Evolutionary conservation across 2,888 invertebrate genomes (phyloP), one percentile per base, ranked within the genome.

Genomic region (Yponomeuta evonymella): DNA sequence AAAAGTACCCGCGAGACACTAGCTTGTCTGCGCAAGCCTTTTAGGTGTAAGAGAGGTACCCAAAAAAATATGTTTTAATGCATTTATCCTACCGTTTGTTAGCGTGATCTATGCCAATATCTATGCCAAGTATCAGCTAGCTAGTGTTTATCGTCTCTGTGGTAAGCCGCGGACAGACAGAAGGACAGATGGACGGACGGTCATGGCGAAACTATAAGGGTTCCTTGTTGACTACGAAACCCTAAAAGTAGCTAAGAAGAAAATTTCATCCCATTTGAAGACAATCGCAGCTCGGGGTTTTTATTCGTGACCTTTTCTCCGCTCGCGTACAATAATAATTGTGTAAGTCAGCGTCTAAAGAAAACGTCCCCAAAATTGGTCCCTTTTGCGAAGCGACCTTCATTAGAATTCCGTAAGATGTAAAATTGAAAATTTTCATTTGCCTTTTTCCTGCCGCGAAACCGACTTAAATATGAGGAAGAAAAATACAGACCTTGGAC

Each of bases 371-470:
- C 65, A 33, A 64, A 65, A 65, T 65, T 65, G 33, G 23, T 65
- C 23, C 51, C 68, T 51, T 12, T 68, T 30, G 48, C 5, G 51
- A 48, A 12, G 51, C 30, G 68, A 36, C 65, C 70, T 65, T 65
- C 70, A 64, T 70, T 70, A 70, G 65, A 29, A 70, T 70, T 70
- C 65, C 65, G 62, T 70, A 48, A 70, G 70, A 65, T 65, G 70
- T 70, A 48, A 70, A 65, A 70, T 70, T 70, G 65, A 70, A 70
- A 48, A 65, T 48, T 70, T 64, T 65, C 65, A 65, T 70, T 70
- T 65, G 65, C 1, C 70, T n/a, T 65, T 65, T 70, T 48, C 48
- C 11, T 48, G 64, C 30, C 12, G 30, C 30, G 51, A 58, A 58
- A 48, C 12, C 64, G 23, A 30, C 70, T 65, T 70, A 63, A 12